A percentile compares a stretch with the other conserved stretches of the same genome.
These are phyloP conservation scores for Carcinoscorpius rotundicauda DNA, from an alignment of 1,140 invertebrate genomes.

Conservation along the genomic window DNA sequence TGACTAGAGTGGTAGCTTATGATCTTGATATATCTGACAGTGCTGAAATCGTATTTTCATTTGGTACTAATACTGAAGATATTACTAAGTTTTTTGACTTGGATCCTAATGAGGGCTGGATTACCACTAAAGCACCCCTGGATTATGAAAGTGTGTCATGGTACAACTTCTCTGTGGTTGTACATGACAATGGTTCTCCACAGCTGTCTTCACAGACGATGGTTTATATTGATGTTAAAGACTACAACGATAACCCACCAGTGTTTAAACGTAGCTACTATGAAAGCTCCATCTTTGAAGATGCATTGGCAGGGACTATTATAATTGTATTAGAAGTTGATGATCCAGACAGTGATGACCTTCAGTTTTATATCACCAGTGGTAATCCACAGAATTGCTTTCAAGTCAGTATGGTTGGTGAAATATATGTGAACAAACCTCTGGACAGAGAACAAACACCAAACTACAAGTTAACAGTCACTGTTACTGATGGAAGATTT, in stretches of 20 bases:
- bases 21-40: constrained; percentile 42
- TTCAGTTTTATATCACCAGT: constrained; percentile 22
- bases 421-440: constrained; percentile 31
- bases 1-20: constrained; percentile 65
- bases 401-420: constrained; percentile 28
- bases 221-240: constrained; percentile 87
- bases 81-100: constrained; percentile 65
- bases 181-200: constrained; percentile 85
- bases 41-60: constrained; percentile 24
- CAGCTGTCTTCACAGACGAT: constrained; percentile 84
- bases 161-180: constrained; percentile 86
- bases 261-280: constrained; percentile 54
- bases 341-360: constrained; percentile 19
- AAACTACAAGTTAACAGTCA: constrained; percentile 53
- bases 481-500: constrained; percentile 74
- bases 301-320: constrained; percentile 64
- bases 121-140: constrained; percentile 55
- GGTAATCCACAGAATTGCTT: constrained; percentile 27
- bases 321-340: constrained; percentile 44
- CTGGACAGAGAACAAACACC: constrained; percentile 35
- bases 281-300: constrained; percentile 55
- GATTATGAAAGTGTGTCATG: constrained; percentile 90
- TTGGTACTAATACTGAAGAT: constrained; percentile 41
- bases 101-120: constrained; percentile 72
- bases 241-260: constrained; percentile 83